Evolutionary conservation across 1,140 invertebrate species (phyloP).

Genomic region (Cydia amplana): DNA sequence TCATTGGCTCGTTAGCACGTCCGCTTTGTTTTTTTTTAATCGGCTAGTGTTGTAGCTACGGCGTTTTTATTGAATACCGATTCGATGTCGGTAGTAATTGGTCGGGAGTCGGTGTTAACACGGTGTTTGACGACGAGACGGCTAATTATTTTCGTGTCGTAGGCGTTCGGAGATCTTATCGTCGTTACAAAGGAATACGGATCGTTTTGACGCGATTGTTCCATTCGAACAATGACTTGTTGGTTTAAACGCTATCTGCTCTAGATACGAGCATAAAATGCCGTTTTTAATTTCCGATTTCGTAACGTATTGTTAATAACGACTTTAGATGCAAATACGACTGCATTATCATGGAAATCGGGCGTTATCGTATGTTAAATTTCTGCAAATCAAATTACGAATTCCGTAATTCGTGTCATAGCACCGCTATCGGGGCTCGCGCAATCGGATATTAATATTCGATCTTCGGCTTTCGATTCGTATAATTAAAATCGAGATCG

Average conservation of each 20-base stretch:
- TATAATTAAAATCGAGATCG: constrained; percentile 77
- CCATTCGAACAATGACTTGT: constrained; percentile 48
- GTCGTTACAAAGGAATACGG: constrained; percentile 61
- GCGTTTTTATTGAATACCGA: constrained; percentile 56
- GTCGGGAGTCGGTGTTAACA: constrained; percentile 71
- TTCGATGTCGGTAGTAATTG: constrained; percentile 72
- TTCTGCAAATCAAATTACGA: constrained; percentile 66
- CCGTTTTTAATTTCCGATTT: constrained; percentile 50
- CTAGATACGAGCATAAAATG: constrained; percentile 27
- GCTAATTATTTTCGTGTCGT: constrained; percentile 78
- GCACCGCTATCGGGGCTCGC: constrained; percentile 54
- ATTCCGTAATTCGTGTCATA: constrained; percentile 48
- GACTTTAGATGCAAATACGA: constrained; percentile 47
- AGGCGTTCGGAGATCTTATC: constrained; percentile 54
- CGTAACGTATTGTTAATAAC: constrained; percentile 27
- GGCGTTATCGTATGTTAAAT: constrained; percentile 53
- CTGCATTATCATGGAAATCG: constrained; percentile 55
- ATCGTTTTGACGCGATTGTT: constrained; percentile 54
- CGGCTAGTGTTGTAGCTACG: constrained; percentile 57
- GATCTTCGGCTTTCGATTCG: constrained; percentile 67
- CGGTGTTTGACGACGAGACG: constrained; percentile 65
- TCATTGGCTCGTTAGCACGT: constrained; percentile 72
- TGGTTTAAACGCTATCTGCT: constrained; percentile 38
- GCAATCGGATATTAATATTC: constrained; percentile 75
- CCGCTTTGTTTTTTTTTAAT: constrained; percentile 59